A percentile compares a stretch with the other conserved stretches of the same genome.
These are phyloP conservation scores for Halcyon badia DNA, from an alignment of 2,797 vertebrate species.

Conservation along the genomic window DNA sequence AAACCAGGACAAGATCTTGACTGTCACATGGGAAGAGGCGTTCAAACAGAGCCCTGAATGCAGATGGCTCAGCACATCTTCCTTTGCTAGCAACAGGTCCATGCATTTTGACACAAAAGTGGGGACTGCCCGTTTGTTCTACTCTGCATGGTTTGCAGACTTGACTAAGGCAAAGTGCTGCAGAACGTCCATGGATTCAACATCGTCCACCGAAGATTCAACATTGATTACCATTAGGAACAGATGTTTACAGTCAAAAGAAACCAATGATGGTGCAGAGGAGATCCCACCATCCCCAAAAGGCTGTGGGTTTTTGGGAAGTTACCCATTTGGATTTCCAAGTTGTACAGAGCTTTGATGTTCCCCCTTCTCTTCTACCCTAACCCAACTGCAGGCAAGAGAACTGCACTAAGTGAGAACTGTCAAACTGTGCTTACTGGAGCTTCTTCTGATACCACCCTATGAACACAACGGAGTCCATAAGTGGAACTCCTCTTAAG, in stretches of 20 bases:
- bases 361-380: neutral
- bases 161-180: neutral
- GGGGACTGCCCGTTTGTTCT: neutral
- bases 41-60: rapidly evolving
- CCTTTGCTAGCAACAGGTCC: neutral
- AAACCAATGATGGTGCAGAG: neutral
- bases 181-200: neutral
- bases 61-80: neutral
- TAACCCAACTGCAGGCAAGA: neutral
- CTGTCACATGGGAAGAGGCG: neutral
- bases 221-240: neutral
- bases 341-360: neutral
- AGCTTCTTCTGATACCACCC: neutral
- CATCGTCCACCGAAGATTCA: neutral
- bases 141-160: neutral
- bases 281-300: neutral
- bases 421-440: neutral
- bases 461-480: neutral
- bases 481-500: too few relatives aligned
- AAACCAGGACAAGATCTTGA: neutral
- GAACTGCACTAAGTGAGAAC: neutral
- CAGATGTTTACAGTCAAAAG: neutral
- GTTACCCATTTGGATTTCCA: neutral
- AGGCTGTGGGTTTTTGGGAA: neutral
- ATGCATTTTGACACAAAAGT: neutral